phyloP scores from a whole-genome alignment of 2,888 invertebrate genomes.

The Caenorhabditis doughertyi region DNA sequence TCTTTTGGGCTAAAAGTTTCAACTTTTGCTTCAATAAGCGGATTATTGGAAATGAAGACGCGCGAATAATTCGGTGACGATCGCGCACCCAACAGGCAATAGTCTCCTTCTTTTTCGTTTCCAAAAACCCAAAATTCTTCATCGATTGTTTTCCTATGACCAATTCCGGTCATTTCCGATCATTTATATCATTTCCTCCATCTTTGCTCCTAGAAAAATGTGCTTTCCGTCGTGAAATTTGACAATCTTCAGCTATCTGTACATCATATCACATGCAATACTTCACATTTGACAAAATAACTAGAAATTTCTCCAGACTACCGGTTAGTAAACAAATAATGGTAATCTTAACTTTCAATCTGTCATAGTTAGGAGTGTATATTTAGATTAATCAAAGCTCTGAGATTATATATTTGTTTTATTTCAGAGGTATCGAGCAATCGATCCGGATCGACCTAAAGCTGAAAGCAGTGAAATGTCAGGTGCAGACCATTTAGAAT shows the following conservation, averaged over 20 bases:
- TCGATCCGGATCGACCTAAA: slow-evolving; percentile 79
- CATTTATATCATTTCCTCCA: slow-evolving; percentile 27
- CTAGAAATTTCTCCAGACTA: slow-evolving; percentile 53
- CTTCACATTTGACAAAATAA: slow-evolving; percentile 59
- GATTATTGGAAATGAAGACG: slow-evolving; percentile 63
- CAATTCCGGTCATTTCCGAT: slow-evolving; percentile 37
- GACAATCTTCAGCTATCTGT: slow-evolving; percentile 33
- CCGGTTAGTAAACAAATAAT: slow-evolving; percentile 48
- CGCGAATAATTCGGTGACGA: slow-evolving; percentile 44
- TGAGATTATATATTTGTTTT: slow-evolving; percentile 6
- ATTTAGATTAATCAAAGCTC: not conserved
- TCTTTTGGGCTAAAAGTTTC: slow-evolving; percentile 44
- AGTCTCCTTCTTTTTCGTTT: slow-evolving; percentile 17
- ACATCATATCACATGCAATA: slow-evolving; percentile 47
- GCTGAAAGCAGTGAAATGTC: slow-evolving; percentile 69
- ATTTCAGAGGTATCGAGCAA: slow-evolving; percentile 80
- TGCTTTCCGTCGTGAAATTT: slow-evolving; percentile 4
- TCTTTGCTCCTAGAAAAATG: not conserved
- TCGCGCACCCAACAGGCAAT: slow-evolving; percentile 36
- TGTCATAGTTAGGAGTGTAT: slow-evolving; percentile 11
- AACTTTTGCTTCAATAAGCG: slow-evolving; percentile 59
- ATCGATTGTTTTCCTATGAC: slow-evolving; percentile 31
- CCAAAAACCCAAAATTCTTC: slow-evolving; percentile 19
- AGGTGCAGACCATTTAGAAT: slow-evolving; percentile 89
- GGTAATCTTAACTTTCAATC: slow-evolving; percentile 17